Evolutionary conservation across 2,797 vertebrate genomes (phyloP), one percentile per base, ranked within the genome.

Genomic region (Microtus californicus): DNA sequence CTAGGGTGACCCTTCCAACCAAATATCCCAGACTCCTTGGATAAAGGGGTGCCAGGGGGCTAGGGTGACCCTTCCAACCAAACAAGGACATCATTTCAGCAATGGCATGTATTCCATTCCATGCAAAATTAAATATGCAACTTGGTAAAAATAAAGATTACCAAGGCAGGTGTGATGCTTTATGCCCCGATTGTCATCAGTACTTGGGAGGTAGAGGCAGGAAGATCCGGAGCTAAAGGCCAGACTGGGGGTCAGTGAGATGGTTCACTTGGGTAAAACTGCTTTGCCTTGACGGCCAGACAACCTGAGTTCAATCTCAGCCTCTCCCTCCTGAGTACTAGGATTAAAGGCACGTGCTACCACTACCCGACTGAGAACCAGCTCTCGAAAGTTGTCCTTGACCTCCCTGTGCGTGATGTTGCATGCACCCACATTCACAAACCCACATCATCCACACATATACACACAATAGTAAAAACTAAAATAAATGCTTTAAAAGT

Each of bases 121-220:
- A 1, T 34, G n/a, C 3, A 34, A 40, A 23, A 27, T 77, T 65
- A 90, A 92, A 45, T 17, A 61, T n/a, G 40, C 17, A 59, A 71
- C 29, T 93, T 87, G 14, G 54, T 90, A 87, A 91, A 79, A 59
- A 51, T 89, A 83, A 89, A 82, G 54, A 79, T 87, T 86, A 93
- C 31, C 19, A 82, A 91, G 71, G 21, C 9, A 74, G 37, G 27
- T 76, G 19, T 37, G 40, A 56, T 74, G 40, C 51, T 29, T 2
- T 40, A 12, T n/a, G 14, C 7, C 51, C 59, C 6, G 73, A 59
- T 45, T 45, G 1, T 69, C 48, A 8, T 71, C 37, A 45, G 31
- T 23, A 45, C 40, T 74, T 23, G 13, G 67, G 34, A 83, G 15
- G 40, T 45, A 9, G 54, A 21, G 31, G 23, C 80, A 74, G 56